Percentiles rank a stretch among this genome's conserved stretches.
Conservation (phyloP, 2,113 vertebrate species). For the Galeopterus variegatus region DNA sequence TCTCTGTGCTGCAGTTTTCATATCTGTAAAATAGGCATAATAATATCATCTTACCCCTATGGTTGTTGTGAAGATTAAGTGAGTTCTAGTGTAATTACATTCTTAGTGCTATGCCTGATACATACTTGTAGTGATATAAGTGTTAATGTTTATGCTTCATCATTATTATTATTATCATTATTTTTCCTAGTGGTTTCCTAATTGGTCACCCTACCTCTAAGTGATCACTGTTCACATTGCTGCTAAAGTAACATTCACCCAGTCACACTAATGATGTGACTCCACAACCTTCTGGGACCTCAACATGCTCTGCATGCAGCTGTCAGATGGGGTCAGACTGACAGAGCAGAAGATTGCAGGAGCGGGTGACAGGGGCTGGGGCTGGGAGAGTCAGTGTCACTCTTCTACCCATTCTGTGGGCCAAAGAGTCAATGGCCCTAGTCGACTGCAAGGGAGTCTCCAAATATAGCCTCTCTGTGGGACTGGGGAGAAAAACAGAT, state of each 20-base stretch:
- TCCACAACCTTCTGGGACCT: fast-evolving
- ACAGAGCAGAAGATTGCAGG: fast-evolving
- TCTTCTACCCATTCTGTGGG: not conserved
- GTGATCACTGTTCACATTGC: not conserved
- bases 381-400: fast-evolving
- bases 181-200: not conserved
- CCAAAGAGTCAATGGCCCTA: too few relatives aligned
- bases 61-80: not conserved
- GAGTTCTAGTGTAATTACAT: too few relatives aligned
- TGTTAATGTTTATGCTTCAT: not conserved
- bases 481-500: not conserved
- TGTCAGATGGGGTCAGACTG: too few relatives aligned
- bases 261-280: not conserved
- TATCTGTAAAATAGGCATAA: not conserved
- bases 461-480: too few relatives aligned
- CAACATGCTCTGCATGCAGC: fast-evolving
- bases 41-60: not conserved
- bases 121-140: too few relatives aligned
- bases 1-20: not conserved
- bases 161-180: not conserved
- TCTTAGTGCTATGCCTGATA: not conserved
- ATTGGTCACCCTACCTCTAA: not conserved
- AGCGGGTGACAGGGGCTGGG: fast-evolving
- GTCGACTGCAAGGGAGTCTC: too few relatives aligned
- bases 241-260: not conserved